phyloP scores from a whole-genome alignment of 2,888 invertebrate genomes.

The Diploptera punctata region DNA sequence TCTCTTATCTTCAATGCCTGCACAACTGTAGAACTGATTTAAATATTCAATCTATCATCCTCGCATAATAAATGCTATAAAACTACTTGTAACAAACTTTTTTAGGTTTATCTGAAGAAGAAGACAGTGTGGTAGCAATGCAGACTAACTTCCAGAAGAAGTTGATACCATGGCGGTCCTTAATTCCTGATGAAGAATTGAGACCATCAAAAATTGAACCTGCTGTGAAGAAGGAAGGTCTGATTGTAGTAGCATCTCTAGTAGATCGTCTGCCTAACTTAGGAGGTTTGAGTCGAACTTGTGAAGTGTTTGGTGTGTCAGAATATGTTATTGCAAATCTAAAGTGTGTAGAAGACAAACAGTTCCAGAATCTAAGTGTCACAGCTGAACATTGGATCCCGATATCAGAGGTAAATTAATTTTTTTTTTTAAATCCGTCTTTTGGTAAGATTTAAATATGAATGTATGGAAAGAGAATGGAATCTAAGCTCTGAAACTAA shows the following conservation, averaged over 20 bases:
- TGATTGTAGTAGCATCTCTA: constrained; percentile 85
- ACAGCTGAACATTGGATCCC: constrained; percentile 90
- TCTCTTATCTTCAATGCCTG: too few species aligned
- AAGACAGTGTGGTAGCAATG: too few species aligned
- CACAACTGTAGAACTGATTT: too few species aligned
- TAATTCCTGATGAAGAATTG: constrained; percentile 55
- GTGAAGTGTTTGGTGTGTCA: constrained; percentile 86
- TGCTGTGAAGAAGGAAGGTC: constrained; percentile 50
- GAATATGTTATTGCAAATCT: constrained; percentile 77
- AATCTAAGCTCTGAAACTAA: too few species aligned
- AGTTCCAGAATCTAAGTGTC: constrained; percentile 88
- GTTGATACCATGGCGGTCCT: constrained; percentile 73
- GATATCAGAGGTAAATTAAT: constrained; percentile 74
- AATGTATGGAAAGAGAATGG: too few species aligned
- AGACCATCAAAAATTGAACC: constrained; percentile 39
- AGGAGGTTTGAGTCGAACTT: constrained; percentile 90
- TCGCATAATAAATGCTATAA: too few species aligned
- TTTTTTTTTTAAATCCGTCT: too few species aligned
- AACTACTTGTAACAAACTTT: too few species aligned
- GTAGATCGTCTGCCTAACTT: constrained; percentile 87
- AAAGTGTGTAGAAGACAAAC: constrained; percentile 70
- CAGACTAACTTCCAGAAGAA: constrained; percentile 75
- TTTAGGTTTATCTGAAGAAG: too few species aligned
- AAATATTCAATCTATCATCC: too few species aligned
- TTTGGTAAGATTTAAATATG: too few species aligned